Conservation (phyloP, 2,113 vertebrate species). For the Notothenia coriiceps region DNA sequence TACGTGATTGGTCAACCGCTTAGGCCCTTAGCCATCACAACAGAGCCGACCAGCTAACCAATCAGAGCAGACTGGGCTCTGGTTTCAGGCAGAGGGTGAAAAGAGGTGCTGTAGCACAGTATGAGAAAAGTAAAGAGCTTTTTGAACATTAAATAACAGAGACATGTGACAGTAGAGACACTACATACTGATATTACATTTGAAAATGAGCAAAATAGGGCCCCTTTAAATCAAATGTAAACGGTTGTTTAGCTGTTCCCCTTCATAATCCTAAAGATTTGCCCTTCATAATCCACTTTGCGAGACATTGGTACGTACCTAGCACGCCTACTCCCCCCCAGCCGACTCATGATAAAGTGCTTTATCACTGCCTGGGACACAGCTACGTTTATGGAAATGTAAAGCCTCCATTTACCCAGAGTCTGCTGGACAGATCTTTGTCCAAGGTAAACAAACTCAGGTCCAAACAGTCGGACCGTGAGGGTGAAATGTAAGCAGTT, state of each 20-base stretch:
- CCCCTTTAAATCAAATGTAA: background rate
- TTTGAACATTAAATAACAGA: too few species aligned
- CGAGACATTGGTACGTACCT: background rate
- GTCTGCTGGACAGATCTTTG: slow-evolving; percentile 36
- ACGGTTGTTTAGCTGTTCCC: background rate
- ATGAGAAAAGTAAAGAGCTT: too few species aligned
- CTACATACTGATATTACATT: too few species aligned
- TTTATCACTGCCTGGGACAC: slow-evolving; percentile 51
- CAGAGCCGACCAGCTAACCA: too few species aligned
- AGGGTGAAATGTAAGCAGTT: slow-evolving; percentile 36
- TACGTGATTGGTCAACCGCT: too few species aligned
- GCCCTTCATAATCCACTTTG: slow-evolving; percentile 47
- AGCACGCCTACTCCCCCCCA: background rate
- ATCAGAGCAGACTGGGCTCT: too few species aligned
- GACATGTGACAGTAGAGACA: too few species aligned
- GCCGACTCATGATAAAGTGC: slow-evolving; percentile 32
- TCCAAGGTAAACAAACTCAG: slow-evolving; percentile 44
- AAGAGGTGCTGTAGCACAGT: too few species aligned
- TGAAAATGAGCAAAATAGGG: background rate
- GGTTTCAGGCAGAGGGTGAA: too few species aligned
- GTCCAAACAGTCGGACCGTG: slow-evolving; percentile 10
- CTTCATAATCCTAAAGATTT: slow-evolving; percentile 9
- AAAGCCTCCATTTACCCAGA: slow-evolving; percentile 23
- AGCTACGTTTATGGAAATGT: slow-evolving; percentile 42
- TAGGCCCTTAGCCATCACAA: too few species aligned